Base-by-base conservation (phyloP, 2,888 invertebrate species). In the Ramazzottius varieornatus region DNA sequence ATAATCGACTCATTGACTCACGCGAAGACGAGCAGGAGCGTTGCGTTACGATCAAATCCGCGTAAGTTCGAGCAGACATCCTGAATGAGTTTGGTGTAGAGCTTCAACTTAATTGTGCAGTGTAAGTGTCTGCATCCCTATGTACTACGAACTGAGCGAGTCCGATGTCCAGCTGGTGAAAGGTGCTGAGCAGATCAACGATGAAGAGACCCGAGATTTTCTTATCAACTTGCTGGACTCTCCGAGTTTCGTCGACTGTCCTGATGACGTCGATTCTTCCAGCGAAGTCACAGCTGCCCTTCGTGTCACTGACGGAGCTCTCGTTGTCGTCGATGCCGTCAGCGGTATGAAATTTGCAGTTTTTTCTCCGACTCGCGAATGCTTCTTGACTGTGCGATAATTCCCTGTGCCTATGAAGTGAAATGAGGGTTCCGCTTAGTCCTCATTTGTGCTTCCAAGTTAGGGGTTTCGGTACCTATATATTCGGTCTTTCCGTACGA, bases 1-100 rank as follows among this genome's bases (percentile, higher is more conserved):
- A 99, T 79, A 93, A 94, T 24, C 83, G 98, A 70, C 99, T 98
- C 79, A 99, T 98, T 33, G 98, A 99, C 77, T 99, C 98, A 66
- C 85, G 98, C 70, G 96, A 99, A 79, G 98, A 99, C 80, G 98
- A 99, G 79, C 98, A 99, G 78, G 98, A 99, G 80, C 84, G 98
- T 79, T 99, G 99, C 78, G 99, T 99, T 79, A 99, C 98, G 78
- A 99, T 99, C 81, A 99, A 98, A 81, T 98, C 98, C 67, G 99
- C 98, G 90, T 92, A 79, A 84, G 88, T 82, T 65, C 20, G 16
- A 20, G 16, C 32, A n/a, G n/a, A n/a, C n/a, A n/a, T n/a, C n/a
- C n/a, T n/a, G n/a, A 20, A 1, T 1, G 29, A 65, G 40, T 1
- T n/a, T 1, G n/a, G 29, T 24, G 24, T 1, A 24, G 32, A n/a